Percentiles rank a stretch among this genome's conserved stretches.
Evolutionary conservation across 2,797 vertebrate species (phyloP).

Genomic region (Sebastes miniatus): DNA sequence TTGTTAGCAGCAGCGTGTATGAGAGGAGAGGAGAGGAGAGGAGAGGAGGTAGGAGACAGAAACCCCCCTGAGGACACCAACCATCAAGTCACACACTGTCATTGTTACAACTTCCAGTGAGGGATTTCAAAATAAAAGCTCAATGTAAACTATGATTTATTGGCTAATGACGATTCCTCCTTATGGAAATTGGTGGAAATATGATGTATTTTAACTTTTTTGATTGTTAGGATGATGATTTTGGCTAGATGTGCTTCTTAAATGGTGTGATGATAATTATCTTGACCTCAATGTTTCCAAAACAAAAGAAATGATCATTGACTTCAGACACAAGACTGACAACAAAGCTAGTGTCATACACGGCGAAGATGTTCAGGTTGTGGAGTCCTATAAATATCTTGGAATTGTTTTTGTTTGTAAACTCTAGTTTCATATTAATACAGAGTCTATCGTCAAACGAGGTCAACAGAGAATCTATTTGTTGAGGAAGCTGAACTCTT

Average conservation of each 20-base stretch:
- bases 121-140: constrained; percentile 53
- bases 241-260: background rate
- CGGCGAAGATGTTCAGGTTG: too few species aligned
- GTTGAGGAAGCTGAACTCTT: too few species aligned
- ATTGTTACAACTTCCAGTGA: rapidly evolving
- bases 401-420: too few species aligned
- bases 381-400: too few species aligned
- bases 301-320: too few species aligned
- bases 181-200: background rate
- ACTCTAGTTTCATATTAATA: too few species aligned
- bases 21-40: constrained; percentile 10
- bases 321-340: too few species aligned
- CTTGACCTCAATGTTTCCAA: too few species aligned
- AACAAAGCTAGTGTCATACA: too few species aligned
- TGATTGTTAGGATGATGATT: background rate
- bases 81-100: background rate
- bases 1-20: constrained; percentile 67
- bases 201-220: background rate
- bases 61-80: background rate
- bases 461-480: too few species aligned
- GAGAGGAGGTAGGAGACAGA: constrained; percentile 16
- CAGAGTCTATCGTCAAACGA: too few species aligned
- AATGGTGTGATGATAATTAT: too few species aligned
- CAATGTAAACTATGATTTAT: background rate
- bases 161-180: background rate